Conservation (phyloP, 2,797 vertebrate species). For the Molossus alvarezi region DNA sequence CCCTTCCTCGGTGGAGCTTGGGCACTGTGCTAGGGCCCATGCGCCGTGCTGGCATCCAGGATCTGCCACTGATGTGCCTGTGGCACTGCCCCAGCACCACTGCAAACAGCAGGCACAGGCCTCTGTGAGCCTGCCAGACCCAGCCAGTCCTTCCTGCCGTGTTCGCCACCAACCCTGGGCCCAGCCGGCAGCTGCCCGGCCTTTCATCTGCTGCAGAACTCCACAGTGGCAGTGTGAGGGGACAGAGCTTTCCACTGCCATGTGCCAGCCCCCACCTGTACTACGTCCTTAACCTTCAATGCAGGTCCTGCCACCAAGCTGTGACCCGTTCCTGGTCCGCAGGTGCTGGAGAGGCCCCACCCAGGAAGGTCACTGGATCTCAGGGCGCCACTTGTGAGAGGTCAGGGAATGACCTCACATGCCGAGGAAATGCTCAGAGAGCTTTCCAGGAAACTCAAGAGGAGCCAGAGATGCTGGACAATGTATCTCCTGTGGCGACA, state of each 20-base stretch:
- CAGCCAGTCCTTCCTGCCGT: not conserved
- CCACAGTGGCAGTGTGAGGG: not conserved
- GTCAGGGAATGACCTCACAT: not conserved
- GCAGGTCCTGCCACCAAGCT: not conserved
- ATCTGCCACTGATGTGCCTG: not conserved
- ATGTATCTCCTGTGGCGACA: not conserved
- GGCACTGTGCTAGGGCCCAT: not conserved
- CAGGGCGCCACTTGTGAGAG: not conserved
- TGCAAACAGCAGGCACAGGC: not conserved
- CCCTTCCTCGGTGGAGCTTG: not conserved
- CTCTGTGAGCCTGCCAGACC: not conserved
- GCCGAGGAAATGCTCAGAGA: not conserved
- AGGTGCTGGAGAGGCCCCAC: not conserved
- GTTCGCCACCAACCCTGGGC: not conserved
- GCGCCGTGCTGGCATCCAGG: not conserved
- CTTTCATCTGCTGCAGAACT: not conserved
- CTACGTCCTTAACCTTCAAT: not conserved
- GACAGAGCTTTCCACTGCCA: not conserved
- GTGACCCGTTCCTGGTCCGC: not conserved
- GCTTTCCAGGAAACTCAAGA: not conserved
- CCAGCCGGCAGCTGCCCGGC: not conserved
- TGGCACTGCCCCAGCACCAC: not conserved
- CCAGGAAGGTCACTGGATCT: not conserved
- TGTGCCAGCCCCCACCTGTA: not conserved
- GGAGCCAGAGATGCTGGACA: not conserved